phyloP scores from a whole-genome alignment of 2,113 vertebrate genomes.

The Pitta sordida region DNA sequence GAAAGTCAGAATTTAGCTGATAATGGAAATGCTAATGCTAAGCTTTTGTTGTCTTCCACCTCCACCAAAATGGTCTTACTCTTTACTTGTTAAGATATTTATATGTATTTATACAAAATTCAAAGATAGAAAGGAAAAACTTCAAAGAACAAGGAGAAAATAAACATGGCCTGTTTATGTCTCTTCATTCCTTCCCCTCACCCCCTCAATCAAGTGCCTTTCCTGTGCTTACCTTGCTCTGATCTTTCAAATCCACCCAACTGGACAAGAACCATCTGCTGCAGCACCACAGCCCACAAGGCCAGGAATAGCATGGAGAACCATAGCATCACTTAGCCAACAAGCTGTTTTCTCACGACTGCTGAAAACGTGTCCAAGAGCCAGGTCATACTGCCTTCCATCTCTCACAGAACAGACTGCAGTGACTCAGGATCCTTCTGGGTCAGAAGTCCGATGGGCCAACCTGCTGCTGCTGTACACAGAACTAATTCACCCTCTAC shows the following conservation, averaged over 20 bases:
- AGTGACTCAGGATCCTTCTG: slow-evolving; percentile 53
- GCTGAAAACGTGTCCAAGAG: slow-evolving; percentile 33
- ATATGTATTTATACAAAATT: slow-evolving; percentile 11
- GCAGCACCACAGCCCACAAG: slow-evolving; percentile 51
- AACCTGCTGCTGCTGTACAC: neutral
- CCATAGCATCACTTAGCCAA: slow-evolving; percentile 52
- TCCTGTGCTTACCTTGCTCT: slow-evolving; percentile 55
- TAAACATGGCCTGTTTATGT: slow-evolving; percentile 4
- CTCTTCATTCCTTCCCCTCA: neutral
- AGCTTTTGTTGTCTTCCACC: neutral
- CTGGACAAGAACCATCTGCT: slow-evolving; percentile 64
- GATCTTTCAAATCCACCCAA: slow-evolving; percentile 59
- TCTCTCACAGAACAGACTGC: slow-evolving; percentile 66
- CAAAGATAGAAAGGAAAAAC: slow-evolving; percentile 10
- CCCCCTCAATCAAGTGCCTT: neutral
- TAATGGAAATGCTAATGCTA: neutral
- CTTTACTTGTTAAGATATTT: slow-evolving; percentile 5
- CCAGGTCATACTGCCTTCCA: slow-evolving; percentile 51
- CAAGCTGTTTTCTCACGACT: slow-evolving; percentile 60
- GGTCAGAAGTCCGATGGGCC: slow-evolving; percentile 31
- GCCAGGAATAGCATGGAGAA: slow-evolving; percentile 51
- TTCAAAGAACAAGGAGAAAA: slow-evolving; percentile 18
- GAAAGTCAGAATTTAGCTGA: neutral
- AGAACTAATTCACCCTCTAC: neutral
- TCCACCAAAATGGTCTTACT: neutral